Conservation (phyloP, 2,797 vertebrate species). For the Rhodeus uyekii region DNA sequence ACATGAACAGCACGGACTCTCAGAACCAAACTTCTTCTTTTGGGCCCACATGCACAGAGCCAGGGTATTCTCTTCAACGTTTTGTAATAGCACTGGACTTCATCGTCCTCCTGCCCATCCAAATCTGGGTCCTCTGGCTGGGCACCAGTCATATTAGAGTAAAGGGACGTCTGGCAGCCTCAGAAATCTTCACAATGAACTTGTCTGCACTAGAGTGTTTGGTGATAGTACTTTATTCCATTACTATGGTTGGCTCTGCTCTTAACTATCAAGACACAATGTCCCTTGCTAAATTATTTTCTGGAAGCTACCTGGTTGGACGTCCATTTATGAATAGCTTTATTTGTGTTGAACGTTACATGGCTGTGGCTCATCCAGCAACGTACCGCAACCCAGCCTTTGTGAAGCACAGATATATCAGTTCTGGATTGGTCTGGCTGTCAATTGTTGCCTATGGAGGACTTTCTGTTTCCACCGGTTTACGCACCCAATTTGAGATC, state of each 20-base stretch:
- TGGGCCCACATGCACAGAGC: no score
- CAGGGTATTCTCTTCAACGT: background rate
- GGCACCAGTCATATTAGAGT: background rate
- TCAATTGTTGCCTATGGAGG: background rate
- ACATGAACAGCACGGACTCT: background rate
- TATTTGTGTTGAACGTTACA: conserved; percentile 38
- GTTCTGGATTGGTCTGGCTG: background rate
- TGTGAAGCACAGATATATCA: background rate
- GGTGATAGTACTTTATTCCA: background rate
- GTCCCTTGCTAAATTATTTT: background rate
- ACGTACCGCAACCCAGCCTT: background rate
- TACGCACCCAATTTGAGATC: fast-evolving
- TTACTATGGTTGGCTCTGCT: background rate
- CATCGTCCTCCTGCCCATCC: background rate
- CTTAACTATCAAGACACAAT: background rate
- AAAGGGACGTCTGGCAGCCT: background rate
- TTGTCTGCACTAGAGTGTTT: background rate
- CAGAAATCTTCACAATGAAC: conserved; percentile 17
- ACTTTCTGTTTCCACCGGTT: background rate
- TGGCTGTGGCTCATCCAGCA: conserved; percentile 19
- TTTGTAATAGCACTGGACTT: background rate
- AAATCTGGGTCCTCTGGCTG: conserved; percentile 23
- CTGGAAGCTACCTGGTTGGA: background rate
- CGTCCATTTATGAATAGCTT: conserved; percentile 5
- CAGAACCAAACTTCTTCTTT: background rate